A percentile compares a stretch with the other conserved stretches of the same genome.
These are phyloP conservation scores for Gyps fulvus DNA, from an alignment of 2,113 vertebrate genomes.

Conservation along the genomic window DNA sequence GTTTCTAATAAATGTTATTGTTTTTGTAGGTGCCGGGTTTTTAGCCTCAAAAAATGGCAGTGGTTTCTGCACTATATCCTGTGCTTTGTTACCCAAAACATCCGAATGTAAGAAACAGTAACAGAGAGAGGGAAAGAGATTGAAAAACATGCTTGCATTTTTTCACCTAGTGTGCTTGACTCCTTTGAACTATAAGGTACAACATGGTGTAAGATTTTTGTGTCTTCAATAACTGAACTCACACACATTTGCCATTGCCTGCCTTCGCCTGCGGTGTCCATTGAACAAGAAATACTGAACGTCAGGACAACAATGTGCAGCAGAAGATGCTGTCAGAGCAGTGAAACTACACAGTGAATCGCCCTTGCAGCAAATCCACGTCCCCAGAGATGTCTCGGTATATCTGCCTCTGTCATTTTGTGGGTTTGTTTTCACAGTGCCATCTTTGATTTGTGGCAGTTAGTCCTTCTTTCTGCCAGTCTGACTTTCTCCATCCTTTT, in stretches of 20 bases:
- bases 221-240: constrained; percentile 10
- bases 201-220: not conserved
- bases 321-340: not conserved
- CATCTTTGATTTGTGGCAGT: not conserved
- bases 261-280: not conserved
- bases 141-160: not conserved
- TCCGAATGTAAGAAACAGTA: not conserved
- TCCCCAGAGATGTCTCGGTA: rapidly evolving
- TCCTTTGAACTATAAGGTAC: constrained; percentile 47
- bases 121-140: not conserved
- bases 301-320: not conserved
- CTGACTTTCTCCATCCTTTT: not conserved
- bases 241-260: not conserved
- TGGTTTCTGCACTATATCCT: not conserved
- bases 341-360: not conserved
- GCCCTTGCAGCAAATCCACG: not conserved
- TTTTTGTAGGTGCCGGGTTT: not conserved
- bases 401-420: not conserved
- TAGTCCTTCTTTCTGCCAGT: not conserved
- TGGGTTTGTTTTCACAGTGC: not conserved
- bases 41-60: not conserved
- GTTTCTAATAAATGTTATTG: not conserved
- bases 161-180: not conserved
- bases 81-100: not conserved
- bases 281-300: not conserved